A percentile compares a stretch with the other conserved stretches of the same genome.
phyloP scores from a whole-genome alignment of 2,113 vertebrate species.

The Carettochelys insculpta region DNA sequence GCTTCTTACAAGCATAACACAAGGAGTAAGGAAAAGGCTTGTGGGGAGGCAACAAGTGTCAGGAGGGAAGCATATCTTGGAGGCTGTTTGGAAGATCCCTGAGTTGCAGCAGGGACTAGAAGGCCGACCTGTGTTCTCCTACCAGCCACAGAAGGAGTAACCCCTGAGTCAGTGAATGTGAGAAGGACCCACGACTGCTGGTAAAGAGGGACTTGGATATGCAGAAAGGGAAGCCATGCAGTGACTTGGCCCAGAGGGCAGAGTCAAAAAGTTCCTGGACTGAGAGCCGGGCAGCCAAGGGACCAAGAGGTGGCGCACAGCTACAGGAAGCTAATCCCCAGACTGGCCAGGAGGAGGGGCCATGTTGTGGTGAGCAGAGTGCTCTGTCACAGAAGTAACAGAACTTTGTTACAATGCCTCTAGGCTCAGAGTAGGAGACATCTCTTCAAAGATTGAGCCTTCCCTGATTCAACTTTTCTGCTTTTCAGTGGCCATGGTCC shows the following conservation, averaged over 20 bases:
- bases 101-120: not conserved
- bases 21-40: not conserved
- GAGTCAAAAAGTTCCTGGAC: not conserved
- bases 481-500: not conserved
- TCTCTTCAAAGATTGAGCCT: not conserved
- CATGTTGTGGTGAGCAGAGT: not conserved
- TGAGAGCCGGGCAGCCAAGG: not conserved
- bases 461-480: not conserved
- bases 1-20: too few species aligned
- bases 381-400: not conserved
- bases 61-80: not conserved
- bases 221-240: not conserved
- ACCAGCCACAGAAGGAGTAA: not conserved
- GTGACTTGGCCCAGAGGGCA: not conserved
- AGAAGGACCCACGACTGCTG: not conserved
- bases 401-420: accelerated
- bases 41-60: not conserved
- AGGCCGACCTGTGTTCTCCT: not conserved
- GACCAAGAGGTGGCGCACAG: not conserved
- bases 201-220: not conserved
- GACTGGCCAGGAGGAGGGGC: not conserved
- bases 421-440: not conserved
- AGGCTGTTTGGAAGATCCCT: not conserved
- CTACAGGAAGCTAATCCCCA: not conserved
- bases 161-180: not conserved